phyloP scores from a whole-genome alignment of 1,140 invertebrate genomes.

The Diorhabda carinulata region DNA sequence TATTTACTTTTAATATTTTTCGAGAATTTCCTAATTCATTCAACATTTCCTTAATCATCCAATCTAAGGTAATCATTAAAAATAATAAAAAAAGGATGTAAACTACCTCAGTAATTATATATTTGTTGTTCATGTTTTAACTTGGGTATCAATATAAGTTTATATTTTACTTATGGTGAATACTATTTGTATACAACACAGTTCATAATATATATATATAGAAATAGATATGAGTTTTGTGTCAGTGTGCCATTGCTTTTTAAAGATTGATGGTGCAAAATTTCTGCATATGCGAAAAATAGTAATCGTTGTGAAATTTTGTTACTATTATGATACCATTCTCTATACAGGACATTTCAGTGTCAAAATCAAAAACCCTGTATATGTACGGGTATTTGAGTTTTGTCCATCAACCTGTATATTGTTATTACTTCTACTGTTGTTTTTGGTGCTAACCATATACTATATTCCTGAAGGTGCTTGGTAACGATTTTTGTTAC shows the following conservation, averaged over 20 bases:
- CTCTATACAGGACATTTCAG: slow-evolving; percentile 2
- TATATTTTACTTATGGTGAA: slow-evolving; percentile 43
- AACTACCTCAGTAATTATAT: slow-evolving; percentile 51
- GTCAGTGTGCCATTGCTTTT: slow-evolving; percentile 47
- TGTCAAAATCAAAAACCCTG: neutral
- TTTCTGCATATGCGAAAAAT: neutral
- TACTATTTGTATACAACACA: slow-evolving; percentile 44
- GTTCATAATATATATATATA: slow-evolving; percentile 28
- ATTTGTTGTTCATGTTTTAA: slow-evolving; percentile 48
- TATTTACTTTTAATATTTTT: neutral
- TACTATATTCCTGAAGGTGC: slow-evolving; percentile 18
- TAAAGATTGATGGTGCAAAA: neutral
- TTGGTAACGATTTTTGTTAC: slow-evolving; percentile 15
- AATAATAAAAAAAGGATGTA: slow-evolving; percentile 30
- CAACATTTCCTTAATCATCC: slow-evolving; percentile 31
- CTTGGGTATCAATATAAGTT: slow-evolving; percentile 46
- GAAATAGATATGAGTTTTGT: slow-evolving; percentile 41
- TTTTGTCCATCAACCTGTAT: neutral
- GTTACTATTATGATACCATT: neutral
- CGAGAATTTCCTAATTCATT: neutral
- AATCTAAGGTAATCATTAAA: slow-evolving; percentile 39
- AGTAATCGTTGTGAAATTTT: neutral
- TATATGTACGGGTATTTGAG: neutral
- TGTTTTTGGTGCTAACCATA: slow-evolving; percentile 20
- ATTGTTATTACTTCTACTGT: slow-evolving; percentile 19